Evolutionary conservation across 2,797 vertebrate genomes (phyloP).

Genomic region (Enteromius fasciolatus): DNA sequence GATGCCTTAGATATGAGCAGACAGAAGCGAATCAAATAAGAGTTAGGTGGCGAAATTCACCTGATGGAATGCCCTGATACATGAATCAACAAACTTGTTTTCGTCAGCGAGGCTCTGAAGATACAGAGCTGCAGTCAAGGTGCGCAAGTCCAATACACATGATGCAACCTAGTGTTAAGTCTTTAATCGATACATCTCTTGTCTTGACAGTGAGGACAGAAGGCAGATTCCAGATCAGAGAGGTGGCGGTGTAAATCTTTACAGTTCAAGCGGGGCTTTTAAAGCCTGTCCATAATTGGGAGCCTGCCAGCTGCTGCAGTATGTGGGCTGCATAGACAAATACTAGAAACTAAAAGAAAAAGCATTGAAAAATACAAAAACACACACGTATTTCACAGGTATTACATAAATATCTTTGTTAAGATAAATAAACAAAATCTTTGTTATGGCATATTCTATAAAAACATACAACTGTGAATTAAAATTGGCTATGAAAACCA

Average conservation of each 20-base stretch:
- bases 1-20: slow-evolving; percentile 16
- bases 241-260: slow-evolving; percentile 80
- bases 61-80: slow-evolving; percentile 25
- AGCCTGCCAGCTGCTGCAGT: slow-evolving; percentile 71
- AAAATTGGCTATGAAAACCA: not conserved
- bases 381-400: slow-evolving; percentile 4
- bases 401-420: not conserved
- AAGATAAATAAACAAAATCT: not conserved
- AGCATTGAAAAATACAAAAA: slow-evolving; percentile 39
- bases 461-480: not conserved
- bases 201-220: slow-evolving; percentile 79
- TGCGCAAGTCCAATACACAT: slow-evolving; percentile 67
- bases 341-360: slow-evolving; percentile 54
- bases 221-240: slow-evolving; percentile 81
- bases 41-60: slow-evolving; percentile 13
- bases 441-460: not conserved
- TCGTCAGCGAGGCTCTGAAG: slow-evolving; percentile 57
- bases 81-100: slow-evolving; percentile 40
- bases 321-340: slow-evolving; percentile 73
- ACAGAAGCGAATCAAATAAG: slow-evolving; percentile 21
- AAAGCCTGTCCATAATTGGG: slow-evolving; percentile 81
- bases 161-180: slow-evolving; percentile 79
- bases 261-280: slow-evolving; percentile 81
- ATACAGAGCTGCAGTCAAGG: slow-evolving; percentile 44
- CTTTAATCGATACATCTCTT: slow-evolving; percentile 84